These are phyloP conservation scores for Hoplodrina ambigua DNA, from an alignment of 2,888 invertebrate genomes.

Conservation along the genomic window DNA sequence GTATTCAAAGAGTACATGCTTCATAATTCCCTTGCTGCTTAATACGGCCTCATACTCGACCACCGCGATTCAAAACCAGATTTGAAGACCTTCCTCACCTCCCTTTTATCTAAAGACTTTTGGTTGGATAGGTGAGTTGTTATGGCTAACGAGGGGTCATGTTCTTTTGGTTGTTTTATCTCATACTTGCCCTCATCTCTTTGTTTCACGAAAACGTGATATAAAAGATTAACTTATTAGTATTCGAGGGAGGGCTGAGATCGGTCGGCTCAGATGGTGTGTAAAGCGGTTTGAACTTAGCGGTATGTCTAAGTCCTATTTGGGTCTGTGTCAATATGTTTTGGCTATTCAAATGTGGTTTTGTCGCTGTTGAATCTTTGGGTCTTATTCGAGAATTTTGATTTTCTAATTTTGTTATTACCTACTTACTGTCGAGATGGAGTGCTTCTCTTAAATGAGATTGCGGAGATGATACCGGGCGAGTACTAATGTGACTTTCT, in stretches of 20 bases:
- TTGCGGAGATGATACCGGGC: no score
- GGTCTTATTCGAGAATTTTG: conserved; percentile 4
- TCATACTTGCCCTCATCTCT: conserved; percentile 86
- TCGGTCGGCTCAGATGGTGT: conserved; percentile 80
- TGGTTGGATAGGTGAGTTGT: conserved; percentile 48
- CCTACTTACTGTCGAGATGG: no score
- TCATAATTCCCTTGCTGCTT: conserved; percentile 88
- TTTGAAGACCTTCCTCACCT: conserved; percentile 68
- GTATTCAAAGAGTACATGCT: conserved; percentile 87
- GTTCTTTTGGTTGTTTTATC: conserved; percentile 77
- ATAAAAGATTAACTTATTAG: conserved; percentile 90
- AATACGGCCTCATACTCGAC: conserved; percentile 86
- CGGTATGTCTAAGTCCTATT: conserved; percentile 62
- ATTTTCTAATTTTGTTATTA: background rate
- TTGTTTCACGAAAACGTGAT: conserved; percentile 89
- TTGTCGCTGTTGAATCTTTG: conserved; percentile 34
- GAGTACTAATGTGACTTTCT: background rate
- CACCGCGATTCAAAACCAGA: conserved; percentile 78
- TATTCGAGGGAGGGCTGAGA: conserved; percentile 82
- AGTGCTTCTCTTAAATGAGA: no score
- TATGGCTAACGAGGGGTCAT: conserved; percentile 71
- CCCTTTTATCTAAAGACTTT: conserved; percentile 59
- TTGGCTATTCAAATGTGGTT: conserved; percentile 55
- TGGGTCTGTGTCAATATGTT: conserved; percentile 61
- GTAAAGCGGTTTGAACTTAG: conserved; percentile 67